Conservation (phyloP, 1,140 invertebrate genomes). For the Globodera ellingtonae region DNA sequence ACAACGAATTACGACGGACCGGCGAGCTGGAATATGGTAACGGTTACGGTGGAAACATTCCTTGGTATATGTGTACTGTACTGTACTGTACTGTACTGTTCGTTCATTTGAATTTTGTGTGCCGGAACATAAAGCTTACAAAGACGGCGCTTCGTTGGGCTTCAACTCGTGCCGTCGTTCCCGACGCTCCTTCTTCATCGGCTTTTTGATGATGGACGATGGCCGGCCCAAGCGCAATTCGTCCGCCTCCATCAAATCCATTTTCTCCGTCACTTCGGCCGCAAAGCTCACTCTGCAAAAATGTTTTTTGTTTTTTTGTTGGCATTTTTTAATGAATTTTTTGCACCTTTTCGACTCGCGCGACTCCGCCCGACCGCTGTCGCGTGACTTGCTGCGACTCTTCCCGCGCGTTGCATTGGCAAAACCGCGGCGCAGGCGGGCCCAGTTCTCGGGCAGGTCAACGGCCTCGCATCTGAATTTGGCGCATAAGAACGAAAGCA, state of each 20-base stretch:
- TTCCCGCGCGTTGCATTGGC: conserved; percentile 43
- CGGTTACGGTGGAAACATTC: too few relatives aligned
- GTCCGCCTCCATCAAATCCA: conserved; percentile 46
- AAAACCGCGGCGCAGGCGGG: conserved; percentile 40
- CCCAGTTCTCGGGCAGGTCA: conserved; percentile 27
- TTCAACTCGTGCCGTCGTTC: conserved; percentile 50
- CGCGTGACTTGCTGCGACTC: conserved; percentile 11
- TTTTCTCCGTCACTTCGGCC: conserved; percentile 62
- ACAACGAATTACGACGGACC: conserved; percentile 59
- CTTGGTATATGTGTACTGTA: too few relatives aligned
- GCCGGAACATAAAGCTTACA: conserved; percentile 43
- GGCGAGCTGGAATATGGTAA: conserved; percentile 50
- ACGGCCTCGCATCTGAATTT: conserved; percentile 46
- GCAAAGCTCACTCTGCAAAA: conserved; percentile 60
- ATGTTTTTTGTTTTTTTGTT: not conserved
- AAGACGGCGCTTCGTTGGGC: conserved; percentile 60
- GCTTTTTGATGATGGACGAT: conserved; percentile 63
- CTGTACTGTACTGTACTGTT: too few relatives aligned
- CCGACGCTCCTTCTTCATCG: conserved; percentile 63
- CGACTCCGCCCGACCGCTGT: conserved; percentile 4
- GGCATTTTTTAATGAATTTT: conserved; percentile 10
- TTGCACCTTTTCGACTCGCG: conserved; percentile 8
- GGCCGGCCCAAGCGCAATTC: conserved; percentile 40
- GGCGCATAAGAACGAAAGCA: not conserved
- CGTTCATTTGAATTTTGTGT: too few relatives aligned